These are phyloP conservation scores for Chironomus striatipennis DNA, from an alignment of 1,140 invertebrate genomes.

Conservation along the genomic window DNA sequence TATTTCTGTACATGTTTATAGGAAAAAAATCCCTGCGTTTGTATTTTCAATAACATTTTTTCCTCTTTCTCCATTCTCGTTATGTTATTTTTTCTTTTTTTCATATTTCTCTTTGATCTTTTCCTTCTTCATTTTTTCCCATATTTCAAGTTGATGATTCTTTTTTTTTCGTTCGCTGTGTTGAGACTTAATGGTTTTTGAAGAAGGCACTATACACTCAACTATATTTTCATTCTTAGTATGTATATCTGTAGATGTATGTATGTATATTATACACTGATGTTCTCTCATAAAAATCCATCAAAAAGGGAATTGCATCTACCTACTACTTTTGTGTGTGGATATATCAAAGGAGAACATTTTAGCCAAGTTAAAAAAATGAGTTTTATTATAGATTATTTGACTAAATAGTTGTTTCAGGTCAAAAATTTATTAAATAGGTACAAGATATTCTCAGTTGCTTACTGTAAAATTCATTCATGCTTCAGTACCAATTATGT, in stretches of 20 bases:
- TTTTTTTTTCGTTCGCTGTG: neutral
- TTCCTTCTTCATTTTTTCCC: neutral
- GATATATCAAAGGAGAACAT: constrained; percentile 24
- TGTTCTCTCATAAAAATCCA: neutral
- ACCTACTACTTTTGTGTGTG: constrained; percentile 3
- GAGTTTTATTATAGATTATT: no score
- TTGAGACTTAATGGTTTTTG: neutral
- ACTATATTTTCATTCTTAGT: neutral
- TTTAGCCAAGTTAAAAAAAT: neutral
- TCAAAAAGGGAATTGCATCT: neutral
- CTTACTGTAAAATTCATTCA: no score
- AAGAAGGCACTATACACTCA: constrained; percentile 22
- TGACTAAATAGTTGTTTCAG: no score
- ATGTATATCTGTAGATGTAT: neutral
- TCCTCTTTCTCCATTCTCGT: neutral
- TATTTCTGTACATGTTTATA: neutral
- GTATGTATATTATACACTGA: neutral
- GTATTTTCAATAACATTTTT: constrained; percentile 22
- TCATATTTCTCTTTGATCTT: constrained; percentile 19
- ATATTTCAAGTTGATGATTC: constrained; percentile 18
- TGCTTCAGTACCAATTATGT: no score
- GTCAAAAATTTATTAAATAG: no score
- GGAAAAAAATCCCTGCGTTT: constrained; percentile 10
- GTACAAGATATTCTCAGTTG: no score
- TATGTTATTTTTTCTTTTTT: constrained; percentile 21